Evolutionary conservation across 1,140 invertebrate genomes (phyloP).

Genomic region (Brachionus asplanchnoidis): DNA sequence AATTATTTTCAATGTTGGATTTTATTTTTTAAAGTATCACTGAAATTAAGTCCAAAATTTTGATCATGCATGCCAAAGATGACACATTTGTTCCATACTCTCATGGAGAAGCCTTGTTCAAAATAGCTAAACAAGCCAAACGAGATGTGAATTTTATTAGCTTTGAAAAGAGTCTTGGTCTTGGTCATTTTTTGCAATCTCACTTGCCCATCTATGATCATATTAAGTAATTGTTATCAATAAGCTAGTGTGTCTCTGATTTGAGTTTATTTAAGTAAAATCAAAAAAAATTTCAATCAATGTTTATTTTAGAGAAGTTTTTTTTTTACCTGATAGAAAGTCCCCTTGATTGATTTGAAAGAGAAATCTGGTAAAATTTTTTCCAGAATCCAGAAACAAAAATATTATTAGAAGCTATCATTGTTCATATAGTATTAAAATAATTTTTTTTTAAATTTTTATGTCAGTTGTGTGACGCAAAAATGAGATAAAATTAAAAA

Average conservation of each 20-base stretch:
- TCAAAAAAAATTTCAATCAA: not conserved
- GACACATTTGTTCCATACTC: conserved; percentile 13
- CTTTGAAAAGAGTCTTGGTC: not conserved
- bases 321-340: not conserved
- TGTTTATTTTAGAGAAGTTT: not conserved
- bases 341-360: no score
- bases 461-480: no score
- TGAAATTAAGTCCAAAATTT: conserved; percentile 37
- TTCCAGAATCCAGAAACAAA: no score
- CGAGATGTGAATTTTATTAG: not conserved
- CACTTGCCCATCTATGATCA: conserved; percentile 26
- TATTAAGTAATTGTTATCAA: not conserved
- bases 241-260: not conserved
- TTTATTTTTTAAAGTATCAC: not conserved
- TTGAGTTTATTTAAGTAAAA: not conserved
- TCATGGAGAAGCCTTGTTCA: not conserved
- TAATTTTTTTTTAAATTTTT: not conserved
- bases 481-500: no score
- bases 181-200: conserved; percentile 40
- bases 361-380: no score
- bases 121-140: not conserved
- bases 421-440: no score
- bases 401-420: no score
- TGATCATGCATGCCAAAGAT: conserved; percentile 34
- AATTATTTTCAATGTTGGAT: not conserved